These are phyloP conservation scores for Megaustenia siamemsis DNA, from an alignment of 2,888 invertebrate species.

Conservation along the genomic window DNA sequence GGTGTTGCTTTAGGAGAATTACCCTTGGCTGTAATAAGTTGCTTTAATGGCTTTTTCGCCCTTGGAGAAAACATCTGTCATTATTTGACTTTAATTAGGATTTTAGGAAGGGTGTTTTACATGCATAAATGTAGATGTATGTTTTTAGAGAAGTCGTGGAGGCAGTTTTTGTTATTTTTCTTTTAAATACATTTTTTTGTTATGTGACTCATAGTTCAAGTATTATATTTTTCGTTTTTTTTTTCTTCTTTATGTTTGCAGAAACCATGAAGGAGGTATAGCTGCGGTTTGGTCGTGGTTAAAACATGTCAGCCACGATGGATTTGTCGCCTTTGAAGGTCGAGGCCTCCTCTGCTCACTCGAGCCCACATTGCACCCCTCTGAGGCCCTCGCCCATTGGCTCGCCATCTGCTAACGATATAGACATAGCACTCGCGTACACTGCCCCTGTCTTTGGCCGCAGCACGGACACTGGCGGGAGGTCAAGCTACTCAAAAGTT, in stretches of 20 bases:
- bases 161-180: background rate
- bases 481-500: conserved; percentile 97
- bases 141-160: background rate
- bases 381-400: background rate
- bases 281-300: background rate
- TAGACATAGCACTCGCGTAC: conserved; percentile 60
- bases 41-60: conserved; percentile 18
- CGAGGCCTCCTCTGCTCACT: conserved; percentile 28
- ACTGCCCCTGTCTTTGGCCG: conserved; percentile 87
- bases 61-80: conserved; percentile 21
- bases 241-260: background rate
- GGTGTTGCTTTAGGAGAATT: background rate
- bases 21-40: conserved; percentile 37
- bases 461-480: conserved; percentile 98
- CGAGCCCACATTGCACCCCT: conserved; percentile 25
- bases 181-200: background rate
- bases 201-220: background rate
- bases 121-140: background rate
- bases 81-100: conserved; percentile 45
- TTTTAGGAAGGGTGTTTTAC: conserved; percentile 19
- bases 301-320: conserved; percentile 26
- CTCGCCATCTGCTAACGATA: conserved; percentile 28
- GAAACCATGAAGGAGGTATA: background rate
- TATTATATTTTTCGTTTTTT: background rate
- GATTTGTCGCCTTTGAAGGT: conserved; percentile 42